Evolutionary conservation across 1,140 invertebrate genomes (phyloP), one percentile per base, ranked within the genome.

Genomic region (Nasonia vitripennis): DNA sequence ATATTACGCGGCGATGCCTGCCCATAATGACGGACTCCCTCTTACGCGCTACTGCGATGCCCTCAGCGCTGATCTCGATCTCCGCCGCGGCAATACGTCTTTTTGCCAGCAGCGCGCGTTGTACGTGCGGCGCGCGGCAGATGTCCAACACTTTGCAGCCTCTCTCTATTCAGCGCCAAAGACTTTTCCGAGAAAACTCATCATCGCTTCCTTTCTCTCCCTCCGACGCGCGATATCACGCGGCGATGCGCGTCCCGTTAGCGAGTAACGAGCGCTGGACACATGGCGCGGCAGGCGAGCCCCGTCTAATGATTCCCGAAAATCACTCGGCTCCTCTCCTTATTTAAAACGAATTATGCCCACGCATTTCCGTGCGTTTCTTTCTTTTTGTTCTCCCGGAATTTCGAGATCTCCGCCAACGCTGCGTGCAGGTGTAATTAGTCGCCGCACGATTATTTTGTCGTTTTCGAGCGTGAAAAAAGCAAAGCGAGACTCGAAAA

Each of bases 381-480:
- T 55, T 55, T 6, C 6, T 45, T 45, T 45, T 45, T 41, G 4
- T 45, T 45, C 41, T 45, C 41, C 41, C 41, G 14, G 14, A 55
- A 55, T 17, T 55, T 55, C 51, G 51, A 55, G 51, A 55, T 14
- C 12, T 55, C 51, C 17, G 3, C 67, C 67, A n/a, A 37, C 34
- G 41, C 41, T 45, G 41, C 41, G 41, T 83, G 77, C n/a, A 78
- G 51, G n/a, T 23, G n/a, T 68, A 81, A 68, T 81, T 74, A 82
- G 70, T n/a, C 70, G 84, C 85, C 45, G 84, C 85, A 77, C 83
- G 83, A 88, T 87, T 83, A 86, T 88, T 89, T 87, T 88, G 88
- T 88, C 77, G 17, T 78, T 86, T 86, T 80, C 73, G 81, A 45
- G 86, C 86, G 81, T 79, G 78, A 87, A 88, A 87, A 88, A 87